Evolutionary conservation across 2,888 invertebrate genomes (phyloP), one percentile per base, ranked within the genome.

Genomic region (Volucella bombylans): DNA sequence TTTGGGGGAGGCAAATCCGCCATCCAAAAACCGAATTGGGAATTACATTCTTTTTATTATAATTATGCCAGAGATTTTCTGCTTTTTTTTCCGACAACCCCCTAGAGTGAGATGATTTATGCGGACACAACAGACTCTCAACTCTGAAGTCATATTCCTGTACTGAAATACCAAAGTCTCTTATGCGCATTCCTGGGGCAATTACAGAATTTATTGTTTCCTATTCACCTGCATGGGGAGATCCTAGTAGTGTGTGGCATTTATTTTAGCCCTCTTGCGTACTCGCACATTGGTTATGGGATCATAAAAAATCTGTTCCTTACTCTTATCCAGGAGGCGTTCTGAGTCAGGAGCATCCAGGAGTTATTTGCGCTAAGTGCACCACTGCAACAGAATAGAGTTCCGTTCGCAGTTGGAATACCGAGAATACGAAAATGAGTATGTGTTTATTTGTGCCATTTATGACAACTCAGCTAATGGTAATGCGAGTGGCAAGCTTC

Each of bases 141-240:
- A 55, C 23, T 47, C 62, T 49, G 23, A 71, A 64, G 64, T 78
- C 47, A 62, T 69, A 77, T 77, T 62, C 69, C 31, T 54, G 41
- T 50, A 59, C 15, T 11, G 38, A 39, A 47, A 15, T 12, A n/a
- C 12, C 39, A 6, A 12, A 45, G 11, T 4, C 11, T 10, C 31
- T n/a, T 45, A 54, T 55, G 38, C n/a, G 57, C 64, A 49, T 38
- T 71, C 18, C 50, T 55, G 18, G 55, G 31, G 64, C 71, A 78
- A 78, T 78, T 65, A 78, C 78, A 78, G 41, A 55, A 71, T 78
- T 71, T 78, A 78, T 78, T 71, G 38, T 55, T 39, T 31, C 38
- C 61, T 71, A 62, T 54, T 55, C 71, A 78, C 78, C 74, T 74
- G 73, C 39, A 59, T 41, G 23, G 49, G 43, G 45, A 12, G 31